Conservation (phyloP, 2,888 invertebrate species). For the Nomada goodeniana region DNA sequence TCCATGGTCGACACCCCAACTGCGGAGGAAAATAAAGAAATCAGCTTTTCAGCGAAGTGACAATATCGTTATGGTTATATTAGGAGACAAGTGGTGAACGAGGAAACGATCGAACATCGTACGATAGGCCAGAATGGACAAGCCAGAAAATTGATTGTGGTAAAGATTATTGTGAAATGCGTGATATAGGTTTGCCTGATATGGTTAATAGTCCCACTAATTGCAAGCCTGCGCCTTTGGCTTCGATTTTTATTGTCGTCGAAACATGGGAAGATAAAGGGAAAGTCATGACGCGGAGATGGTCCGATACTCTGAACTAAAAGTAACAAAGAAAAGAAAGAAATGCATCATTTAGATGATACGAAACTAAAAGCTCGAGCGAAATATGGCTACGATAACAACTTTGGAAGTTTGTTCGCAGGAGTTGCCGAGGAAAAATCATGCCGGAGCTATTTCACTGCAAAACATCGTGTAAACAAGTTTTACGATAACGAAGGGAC, state of each 20-base stretch:
- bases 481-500: conserved; percentile 53
- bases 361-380: conserved; percentile 26
- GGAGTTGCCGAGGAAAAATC: conserved; percentile 40
- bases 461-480: conserved; percentile 52
- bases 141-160: no score
- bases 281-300: background rate
- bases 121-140: no score
- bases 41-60: background rate
- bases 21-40: conserved; percentile 61
- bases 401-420: conserved; percentile 34
- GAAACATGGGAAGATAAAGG: background rate
- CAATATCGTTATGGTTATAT: background rate
- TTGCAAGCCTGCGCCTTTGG: no score
- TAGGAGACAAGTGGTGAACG: no score
- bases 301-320: background rate
- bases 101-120: no score
- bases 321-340: background rate
- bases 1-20: conserved; percentile 88
- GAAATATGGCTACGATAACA: conserved; percentile 25
- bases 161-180: no score
- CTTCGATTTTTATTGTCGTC: no score
- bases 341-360: conserved; percentile 22
- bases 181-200: no score
- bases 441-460: conserved; percentile 17
- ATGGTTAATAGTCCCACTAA: no score